Base-by-base conservation (phyloP, 2,888 invertebrate species). In the Xanthia togata region DNA sequence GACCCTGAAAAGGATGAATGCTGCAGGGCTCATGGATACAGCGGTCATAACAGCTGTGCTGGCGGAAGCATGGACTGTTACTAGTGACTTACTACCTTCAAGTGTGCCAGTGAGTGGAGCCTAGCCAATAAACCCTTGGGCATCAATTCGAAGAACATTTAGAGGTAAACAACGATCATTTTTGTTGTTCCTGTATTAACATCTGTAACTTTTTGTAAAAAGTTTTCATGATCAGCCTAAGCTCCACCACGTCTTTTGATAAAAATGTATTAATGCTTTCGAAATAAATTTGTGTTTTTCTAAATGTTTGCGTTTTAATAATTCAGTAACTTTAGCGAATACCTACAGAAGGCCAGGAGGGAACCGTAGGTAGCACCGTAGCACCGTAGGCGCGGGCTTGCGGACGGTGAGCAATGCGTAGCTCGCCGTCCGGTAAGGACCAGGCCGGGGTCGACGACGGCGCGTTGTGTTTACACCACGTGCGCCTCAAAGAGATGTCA, bases 121-220 rank as follows among this genome's bases (percentile, higher is more conserved):
- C 17, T 50, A 41, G 23, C 31, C 20, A 60, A n/a, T 35, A 38
- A 38, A 20, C 14, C 9, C 4, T 23, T 47, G 20, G 38, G 50
- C 31, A 55, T 31, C 8, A 23, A 73, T 64, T 82, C n/a, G 53
- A 53, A 73, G 35, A 71, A 64, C 1, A 41, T n/a, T 35, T 11
- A 12, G 55, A 63, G 73, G 81, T 78, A 64, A 80, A 50, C 55
- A 57, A 57, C 55, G 55, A 50, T 0, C 12, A 44, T 47, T 23
- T 59, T 47, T 67, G 12, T 53, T 38, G 17, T 38, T 60, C n/a
- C 31, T 47, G 20, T 23, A n/a, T n/a, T n/a, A 35, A 57, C 35
- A 38, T 23, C 26, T 38, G 2, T 26, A 26, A 47, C 6, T n/a
- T 78, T 60, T 17, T 55, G 38, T n/a, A 6, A 41, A 76, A 31